Conservation (phyloP, 2,797 vertebrate species). For the Nothura maculosa region DNA sequence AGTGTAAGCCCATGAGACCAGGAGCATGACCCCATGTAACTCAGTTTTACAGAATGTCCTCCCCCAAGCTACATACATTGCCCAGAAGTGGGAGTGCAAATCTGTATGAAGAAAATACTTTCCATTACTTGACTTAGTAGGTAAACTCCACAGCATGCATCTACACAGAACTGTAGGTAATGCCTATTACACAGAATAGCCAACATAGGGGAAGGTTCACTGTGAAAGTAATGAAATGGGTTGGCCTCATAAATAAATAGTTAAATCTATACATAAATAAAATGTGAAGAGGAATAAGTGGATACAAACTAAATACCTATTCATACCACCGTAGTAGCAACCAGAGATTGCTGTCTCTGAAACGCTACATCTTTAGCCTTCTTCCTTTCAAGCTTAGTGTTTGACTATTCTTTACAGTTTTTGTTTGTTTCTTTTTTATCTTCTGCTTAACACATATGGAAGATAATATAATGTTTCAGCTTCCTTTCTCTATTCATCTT, state of each 20-base stretch:
- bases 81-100: not conserved
- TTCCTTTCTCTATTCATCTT: not conserved
- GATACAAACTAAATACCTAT: not conserved
- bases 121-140: not conserved
- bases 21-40: not conserved
- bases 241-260: not conserved
- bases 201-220: not conserved
- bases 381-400: not conserved
- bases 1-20: not conserved
- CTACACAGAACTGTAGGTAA: not conserved
- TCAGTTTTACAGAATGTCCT: not conserved
- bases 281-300: not conserved
- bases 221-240: not conserved
- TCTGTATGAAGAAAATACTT: too few relatives aligned
- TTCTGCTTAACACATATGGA: not conserved
- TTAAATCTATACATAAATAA: too few relatives aligned
- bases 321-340: not conserved
- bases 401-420: not conserved
- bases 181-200: not conserved
- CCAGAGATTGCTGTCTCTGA: too few relatives aligned
- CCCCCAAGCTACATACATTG: not conserved
- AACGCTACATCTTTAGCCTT: not conserved
- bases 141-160: not conserved
- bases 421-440: not conserved
- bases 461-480: not conserved